Evolutionary conservation across 2,113 vertebrate genomes (phyloP), one percentile per base, ranked within the genome.

Genomic region (Herpailurus yagouaroundi): DNA sequence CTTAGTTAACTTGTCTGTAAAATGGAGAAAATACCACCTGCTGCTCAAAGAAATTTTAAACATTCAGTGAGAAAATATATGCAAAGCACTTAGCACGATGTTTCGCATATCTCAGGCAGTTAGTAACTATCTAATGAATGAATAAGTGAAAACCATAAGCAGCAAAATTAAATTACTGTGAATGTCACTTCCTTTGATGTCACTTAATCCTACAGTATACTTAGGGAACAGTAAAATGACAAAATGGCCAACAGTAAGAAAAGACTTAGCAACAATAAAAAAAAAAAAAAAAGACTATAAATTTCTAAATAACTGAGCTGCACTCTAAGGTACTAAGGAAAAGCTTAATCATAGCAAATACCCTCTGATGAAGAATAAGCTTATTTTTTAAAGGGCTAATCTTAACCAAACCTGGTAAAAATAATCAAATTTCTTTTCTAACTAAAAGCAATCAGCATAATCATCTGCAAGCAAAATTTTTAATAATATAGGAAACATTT

Each of bases 391-490:
- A 66, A 77, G 55, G 29, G 38, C 25, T 86, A 82, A 66, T 74
- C 29, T 5, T 80, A 60, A 64, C 18, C 36, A 52, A 83, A 38
- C 25, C 45, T n/a, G 0, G 18, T 52, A 45, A 96, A 87, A 94
- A 66, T 23, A 84, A 90, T 73, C 41, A 94, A 41, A 87, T 50
- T 80, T 89, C 76, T 68, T 84, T 95, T 95, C 55, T 74, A 87
- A 80, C 48, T 66, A 92, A 96, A 96, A 95, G 2, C 15, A 71
- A 57, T n/a, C 69, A 60, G 82, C 11, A 69, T 45, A 85, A 95
- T 64, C 79, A 94, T 41, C 55, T 92, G 69, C 48, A 95, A 95
- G 29, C 38, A 92, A 21, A 91, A 73, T 33, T 96, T 80, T 94
- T 87, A n/a, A 41, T 68, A 87, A 85, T 64, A 90, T 57, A 14